These are phyloP conservation scores for Athalia circularis DNA, from an alignment of 2,888 invertebrate genomes.

Conservation along the genomic window DNA sequence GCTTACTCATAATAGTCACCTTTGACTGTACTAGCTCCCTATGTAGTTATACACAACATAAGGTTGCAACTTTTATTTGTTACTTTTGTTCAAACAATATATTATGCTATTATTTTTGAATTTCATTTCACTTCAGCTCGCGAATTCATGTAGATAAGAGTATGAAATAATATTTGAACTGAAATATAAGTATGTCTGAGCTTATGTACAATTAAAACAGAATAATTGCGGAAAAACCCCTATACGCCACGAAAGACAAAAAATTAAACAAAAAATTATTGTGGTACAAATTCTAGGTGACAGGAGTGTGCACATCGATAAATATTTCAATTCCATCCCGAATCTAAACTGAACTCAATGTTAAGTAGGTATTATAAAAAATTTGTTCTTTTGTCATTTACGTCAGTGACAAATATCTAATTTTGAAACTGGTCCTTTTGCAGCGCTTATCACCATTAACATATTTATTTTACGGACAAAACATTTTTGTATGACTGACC, in stretches of 20 bases:
- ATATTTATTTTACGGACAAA: no score
- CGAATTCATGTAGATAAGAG: no score
- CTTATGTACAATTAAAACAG: slow-evolving; percentile 11
- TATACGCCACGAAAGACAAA: slow-evolving; percentile 3
- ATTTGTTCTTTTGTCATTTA: not conserved
- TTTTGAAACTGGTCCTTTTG: no score
- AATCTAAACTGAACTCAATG: not conserved
- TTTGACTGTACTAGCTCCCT: slow-evolving; percentile 3
- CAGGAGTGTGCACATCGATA: slow-evolving; percentile 18
- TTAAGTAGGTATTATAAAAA: not conserved
- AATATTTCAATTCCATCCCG: slow-evolving; percentile 21
- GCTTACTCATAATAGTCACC: slow-evolving; percentile 12
- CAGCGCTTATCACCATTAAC: no score
- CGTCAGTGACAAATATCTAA: no score
- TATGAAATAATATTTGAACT: slow-evolving; percentile 7
- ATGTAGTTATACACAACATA: not conserved
- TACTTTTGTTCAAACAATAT: not conserved
- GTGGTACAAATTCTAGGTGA: slow-evolving; percentile 22
- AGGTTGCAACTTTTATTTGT: not conserved
- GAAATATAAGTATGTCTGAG: not conserved
- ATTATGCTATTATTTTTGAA: not conserved
- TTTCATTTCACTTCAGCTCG: not conserved
- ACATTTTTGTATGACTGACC: no score
- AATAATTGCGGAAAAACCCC: not conserved
- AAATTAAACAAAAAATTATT: not conserved